A percentile compares a stretch with the other conserved stretches of the same genome.
Evolutionary conservation across 2,888 invertebrate species (phyloP).

Genomic region (Andrena chrysosceles): DNA sequence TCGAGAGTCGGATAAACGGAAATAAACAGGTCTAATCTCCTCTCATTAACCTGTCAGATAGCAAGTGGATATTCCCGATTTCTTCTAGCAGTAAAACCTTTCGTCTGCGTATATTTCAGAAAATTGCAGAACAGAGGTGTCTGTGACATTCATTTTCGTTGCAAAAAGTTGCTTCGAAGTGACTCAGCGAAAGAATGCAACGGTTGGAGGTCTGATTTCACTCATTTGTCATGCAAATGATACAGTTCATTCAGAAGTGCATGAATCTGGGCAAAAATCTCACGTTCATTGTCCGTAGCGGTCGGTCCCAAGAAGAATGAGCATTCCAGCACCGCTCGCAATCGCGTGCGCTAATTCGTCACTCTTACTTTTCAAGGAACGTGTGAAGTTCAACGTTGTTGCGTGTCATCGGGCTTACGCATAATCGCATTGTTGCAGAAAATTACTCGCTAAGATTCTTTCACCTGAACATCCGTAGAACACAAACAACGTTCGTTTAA

Average conservation of each 20-base stretch:
- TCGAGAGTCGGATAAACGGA: constrained; percentile 21
- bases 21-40: constrained; percentile 21
- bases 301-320: not conserved
- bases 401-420: not conserved
- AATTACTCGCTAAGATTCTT: not conserved
- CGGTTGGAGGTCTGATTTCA: not conserved
- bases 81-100: not conserved
- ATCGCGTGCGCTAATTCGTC: not conserved
- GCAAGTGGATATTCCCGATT: not conserved
- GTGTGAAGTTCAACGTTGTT: not conserved
- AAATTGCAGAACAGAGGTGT: no score
- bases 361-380: constrained; percentile 20
- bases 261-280: not conserved
- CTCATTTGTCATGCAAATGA: constrained; percentile 10
- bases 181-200: not conserved
- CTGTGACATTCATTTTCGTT: not conserved
- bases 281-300: not conserved
- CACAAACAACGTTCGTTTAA: not conserved
- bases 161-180: not conserved
- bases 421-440: not conserved
- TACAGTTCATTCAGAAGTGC: not conserved
- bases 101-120: not conserved
- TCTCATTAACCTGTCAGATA: not conserved
- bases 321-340: not conserved
- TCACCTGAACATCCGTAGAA: not conserved